phyloP scores from a whole-genome alignment of 2,797 vertebrate genomes.

The Notoglanidium macrostoma region DNA sequence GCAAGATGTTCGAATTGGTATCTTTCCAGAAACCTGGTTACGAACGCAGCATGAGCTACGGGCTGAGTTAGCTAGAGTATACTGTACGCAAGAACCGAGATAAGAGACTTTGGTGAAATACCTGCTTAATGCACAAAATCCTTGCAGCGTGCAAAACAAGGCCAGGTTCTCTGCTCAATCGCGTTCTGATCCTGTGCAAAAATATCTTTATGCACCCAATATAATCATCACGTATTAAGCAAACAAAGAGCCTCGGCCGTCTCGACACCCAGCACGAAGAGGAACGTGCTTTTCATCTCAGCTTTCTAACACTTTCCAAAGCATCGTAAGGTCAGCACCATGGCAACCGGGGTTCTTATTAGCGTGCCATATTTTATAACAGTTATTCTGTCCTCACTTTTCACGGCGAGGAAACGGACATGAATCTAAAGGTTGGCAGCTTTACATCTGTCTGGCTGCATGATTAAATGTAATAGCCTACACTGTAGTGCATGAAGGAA shows the following conservation, averaged over 20 bases:
- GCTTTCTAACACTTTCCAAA: neutral
- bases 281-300: neutral
- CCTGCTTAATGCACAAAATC: neutral
- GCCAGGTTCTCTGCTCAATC: neutral
- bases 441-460: neutral
- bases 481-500: neutral
- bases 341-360: neutral
- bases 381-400: neutral
- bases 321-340: neutral
- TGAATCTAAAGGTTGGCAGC: neutral
- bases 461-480: neutral
- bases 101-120: neutral
- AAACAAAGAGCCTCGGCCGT: neutral
- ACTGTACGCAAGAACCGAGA: neutral
- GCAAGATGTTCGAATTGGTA: neutral
- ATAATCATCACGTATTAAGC: neutral
- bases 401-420: neutral
- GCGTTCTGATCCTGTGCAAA: neutral
- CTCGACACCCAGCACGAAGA: neutral
- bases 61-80: neutral
- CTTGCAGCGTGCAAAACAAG: neutral
- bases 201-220: neutral
- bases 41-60: neutral
- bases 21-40: neutral
- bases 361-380: neutral